Percentiles rank a stretch among this genome's conserved stretches.
phyloP scores from a whole-genome alignment of 1,140 invertebrate species.

The Apis dorsata region DNA sequence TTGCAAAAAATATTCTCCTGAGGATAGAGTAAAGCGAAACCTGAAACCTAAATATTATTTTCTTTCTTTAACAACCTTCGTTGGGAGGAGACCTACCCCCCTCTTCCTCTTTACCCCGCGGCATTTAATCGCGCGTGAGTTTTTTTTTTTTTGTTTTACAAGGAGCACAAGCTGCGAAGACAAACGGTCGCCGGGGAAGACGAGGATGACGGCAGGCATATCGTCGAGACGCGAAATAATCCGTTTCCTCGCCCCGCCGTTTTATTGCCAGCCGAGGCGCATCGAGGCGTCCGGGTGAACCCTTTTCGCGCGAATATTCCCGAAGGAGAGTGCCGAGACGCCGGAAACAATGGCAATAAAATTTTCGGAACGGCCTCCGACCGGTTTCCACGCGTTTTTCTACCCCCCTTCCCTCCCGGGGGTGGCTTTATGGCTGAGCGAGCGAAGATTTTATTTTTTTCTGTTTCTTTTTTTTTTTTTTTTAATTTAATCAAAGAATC shows the following conservation, averaged over 20 bases:
- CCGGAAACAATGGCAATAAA: constrained; percentile 49
- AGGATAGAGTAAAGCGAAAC: no score
- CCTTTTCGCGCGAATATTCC: constrained; percentile 44
- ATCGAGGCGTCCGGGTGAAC: constrained; percentile 19
- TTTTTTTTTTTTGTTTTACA: neutral
- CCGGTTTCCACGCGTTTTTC: neutral
- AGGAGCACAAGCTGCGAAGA: constrained; percentile 1
- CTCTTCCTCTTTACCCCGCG: neutral
- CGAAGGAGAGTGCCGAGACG: constrained; percentile 22
- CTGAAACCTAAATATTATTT: no score
- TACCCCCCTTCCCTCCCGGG: neutral
- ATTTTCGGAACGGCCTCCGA: constrained; percentile 34
- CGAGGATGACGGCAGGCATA: constrained; percentile 34
- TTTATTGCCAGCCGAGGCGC: constrained; percentile 30
- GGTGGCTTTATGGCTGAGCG: constrained; percentile 15
- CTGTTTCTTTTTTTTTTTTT: no score
- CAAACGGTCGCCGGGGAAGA: constrained; percentile 25
- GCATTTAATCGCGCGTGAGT: constrained; percentile 27
- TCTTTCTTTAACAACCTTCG: no score
- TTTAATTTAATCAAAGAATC: no score
- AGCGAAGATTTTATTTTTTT: no score
- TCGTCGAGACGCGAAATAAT: constrained; percentile 50
- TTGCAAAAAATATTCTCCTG: no score
- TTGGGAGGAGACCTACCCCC: no score
- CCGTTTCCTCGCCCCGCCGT: constrained; percentile 22